Percentiles rank a stretch among this genome's conserved stretches.
Conservation (phyloP, 2,797 vertebrate genomes). For the Melopsittacus undulatus region DNA sequence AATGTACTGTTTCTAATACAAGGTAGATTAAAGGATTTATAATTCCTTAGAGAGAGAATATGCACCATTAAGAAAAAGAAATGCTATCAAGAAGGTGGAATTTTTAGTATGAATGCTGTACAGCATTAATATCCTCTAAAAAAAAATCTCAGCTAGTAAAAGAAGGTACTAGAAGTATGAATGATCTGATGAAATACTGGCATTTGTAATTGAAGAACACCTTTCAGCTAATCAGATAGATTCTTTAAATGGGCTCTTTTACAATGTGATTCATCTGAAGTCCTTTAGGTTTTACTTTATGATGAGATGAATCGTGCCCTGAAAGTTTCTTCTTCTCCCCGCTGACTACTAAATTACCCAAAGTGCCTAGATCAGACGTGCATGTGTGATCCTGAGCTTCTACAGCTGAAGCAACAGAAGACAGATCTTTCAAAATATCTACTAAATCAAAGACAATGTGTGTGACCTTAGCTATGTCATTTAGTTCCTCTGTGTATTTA, state of each 20-base stretch:
- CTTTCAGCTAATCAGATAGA: slow-evolving; percentile 18
- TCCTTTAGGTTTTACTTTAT: neutral
- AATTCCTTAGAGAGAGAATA: neutral
- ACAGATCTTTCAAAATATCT: slow-evolving; percentile 2
- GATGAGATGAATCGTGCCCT: neutral
- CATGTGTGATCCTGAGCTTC: neutral
- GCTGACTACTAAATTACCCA: neutral
- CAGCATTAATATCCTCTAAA: accelerated
- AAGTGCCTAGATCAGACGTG: neutral
- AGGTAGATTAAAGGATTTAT: neutral
- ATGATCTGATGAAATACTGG: neutral
- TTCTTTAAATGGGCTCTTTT: neutral
- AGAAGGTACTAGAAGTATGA: neutral
- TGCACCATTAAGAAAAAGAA: neutral
- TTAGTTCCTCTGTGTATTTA: neutral
- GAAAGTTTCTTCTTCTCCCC: neutral
- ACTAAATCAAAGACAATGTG: neutral
- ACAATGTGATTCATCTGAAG: neutral
- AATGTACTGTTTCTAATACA: neutral
- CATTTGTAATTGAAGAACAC: slow-evolving; percentile 5
- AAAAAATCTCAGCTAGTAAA: neutral
- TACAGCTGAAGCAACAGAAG: slow-evolving; percentile 11
- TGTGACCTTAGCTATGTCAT: neutral
- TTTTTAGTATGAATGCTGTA: neutral
- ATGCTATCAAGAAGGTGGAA: neutral